Evolutionary conservation across 2,113 vertebrate genomes (phyloP).

Genomic region (Halichoeres trimaculatus): DNA sequence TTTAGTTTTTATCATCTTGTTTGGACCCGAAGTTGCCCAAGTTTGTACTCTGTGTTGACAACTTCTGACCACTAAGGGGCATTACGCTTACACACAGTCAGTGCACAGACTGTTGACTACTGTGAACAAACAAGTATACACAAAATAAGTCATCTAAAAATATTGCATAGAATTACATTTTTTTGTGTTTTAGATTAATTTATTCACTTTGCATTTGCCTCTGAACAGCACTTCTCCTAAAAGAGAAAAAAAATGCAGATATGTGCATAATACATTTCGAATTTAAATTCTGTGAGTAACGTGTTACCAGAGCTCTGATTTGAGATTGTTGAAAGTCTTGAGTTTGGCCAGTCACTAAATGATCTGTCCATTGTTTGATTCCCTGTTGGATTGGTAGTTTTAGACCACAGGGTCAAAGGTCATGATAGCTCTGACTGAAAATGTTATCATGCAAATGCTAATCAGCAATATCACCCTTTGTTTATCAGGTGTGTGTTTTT

Average conservation of each 20-base stretch:
- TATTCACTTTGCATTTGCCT: not conserved
- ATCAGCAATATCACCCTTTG: slow-evolving; percentile 27
- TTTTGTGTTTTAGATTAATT: not conserved
- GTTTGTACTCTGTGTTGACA: not conserved
- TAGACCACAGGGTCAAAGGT: slow-evolving; percentile 32
- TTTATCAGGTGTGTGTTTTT: slow-evolving; percentile 19
- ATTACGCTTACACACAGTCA: slow-evolving; percentile 4
- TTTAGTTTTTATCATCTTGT: too few relatives aligned
- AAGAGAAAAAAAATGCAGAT: not conserved
- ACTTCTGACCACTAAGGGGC: slow-evolving; percentile 23
- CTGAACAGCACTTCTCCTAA: too few relatives aligned
- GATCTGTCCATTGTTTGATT: not conserved
- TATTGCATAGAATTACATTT: not conserved
- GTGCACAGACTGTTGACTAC: not conserved
- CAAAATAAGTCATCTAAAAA: not conserved
- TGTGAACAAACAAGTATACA: not conserved
- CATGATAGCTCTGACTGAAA: slow-evolving; percentile 26
- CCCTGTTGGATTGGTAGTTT: not conserved
- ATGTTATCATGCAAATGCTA: slow-evolving; percentile 26
- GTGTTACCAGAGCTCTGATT: not conserved
- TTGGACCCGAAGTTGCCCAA: too few relatives aligned
- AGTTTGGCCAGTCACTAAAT: not conserved
- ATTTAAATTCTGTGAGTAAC: too few relatives aligned
- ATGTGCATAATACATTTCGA: not conserved
- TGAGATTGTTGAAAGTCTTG: not conserved